phyloP scores from a whole-genome alignment of 1,140 invertebrate genomes.

The Acromyrmex charruanus region DNA sequence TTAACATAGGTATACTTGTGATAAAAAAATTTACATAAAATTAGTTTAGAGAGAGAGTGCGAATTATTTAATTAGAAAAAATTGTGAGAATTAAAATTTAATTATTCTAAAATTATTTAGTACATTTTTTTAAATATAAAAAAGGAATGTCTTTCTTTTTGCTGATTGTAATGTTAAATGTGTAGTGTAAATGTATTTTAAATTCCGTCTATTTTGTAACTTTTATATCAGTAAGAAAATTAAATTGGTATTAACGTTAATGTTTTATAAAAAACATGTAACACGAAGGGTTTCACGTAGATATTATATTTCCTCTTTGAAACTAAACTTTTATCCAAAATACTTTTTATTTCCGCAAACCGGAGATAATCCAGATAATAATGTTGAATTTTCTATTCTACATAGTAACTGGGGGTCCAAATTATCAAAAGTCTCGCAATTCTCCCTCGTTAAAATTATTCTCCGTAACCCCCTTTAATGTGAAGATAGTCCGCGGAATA shows the following conservation, averaged over 20 bases:
- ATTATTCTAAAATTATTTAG: neutral
- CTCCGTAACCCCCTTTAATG: constrained; percentile 2
- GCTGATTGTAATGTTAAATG: neutral
- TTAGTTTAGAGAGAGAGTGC: neutral
- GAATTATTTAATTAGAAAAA: neutral
- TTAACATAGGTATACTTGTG: no score
- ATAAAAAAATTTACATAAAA: neutral
- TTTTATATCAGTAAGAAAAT: neutral
- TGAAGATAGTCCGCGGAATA: constrained; percentile 29
- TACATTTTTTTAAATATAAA: neutral
- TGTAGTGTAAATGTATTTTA: neutral
- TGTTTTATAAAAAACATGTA: neutral
- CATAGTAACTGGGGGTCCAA: neutral
- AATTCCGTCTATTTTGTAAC: neutral
- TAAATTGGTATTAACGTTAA: neutral
- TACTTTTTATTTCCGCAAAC: constrained; percentile 32
- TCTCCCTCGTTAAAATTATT: constrained; percentile 30
- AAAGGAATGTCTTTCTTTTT: neutral
- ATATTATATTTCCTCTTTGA: neutral
- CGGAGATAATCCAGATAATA: constrained; percentile 37
- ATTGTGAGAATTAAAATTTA: neutral
- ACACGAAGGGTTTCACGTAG: neutral
- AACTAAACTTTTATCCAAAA: constrained; percentile 16
- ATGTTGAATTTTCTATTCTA: constrained; percentile 18
- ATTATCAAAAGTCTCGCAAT: constrained; percentile 39